Base-by-base conservation (phyloP, 2,797 vertebrate genomes). In the Neomorphus geoffroyi region DNA sequence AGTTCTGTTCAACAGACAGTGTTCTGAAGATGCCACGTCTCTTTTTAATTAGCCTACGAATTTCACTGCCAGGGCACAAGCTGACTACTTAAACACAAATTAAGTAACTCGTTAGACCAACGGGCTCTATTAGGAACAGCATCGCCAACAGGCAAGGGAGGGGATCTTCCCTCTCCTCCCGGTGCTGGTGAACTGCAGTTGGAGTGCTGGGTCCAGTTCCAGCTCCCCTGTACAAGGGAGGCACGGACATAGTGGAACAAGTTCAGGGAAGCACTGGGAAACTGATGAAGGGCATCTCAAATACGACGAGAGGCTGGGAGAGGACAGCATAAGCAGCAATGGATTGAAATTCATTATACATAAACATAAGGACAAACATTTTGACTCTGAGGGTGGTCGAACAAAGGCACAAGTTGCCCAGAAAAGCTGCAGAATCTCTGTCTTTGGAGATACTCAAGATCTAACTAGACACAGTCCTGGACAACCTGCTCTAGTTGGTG, bases 401-500 rank as follows among this genome's bases (percentile, higher is more conserved):
- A 58, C 33, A 57, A 37, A 33, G 48, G 11, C 73, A 70, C 17
- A 73, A 83, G 16, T 37, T 15, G 17, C 33, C 41, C 45, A 35
- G 27, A 64, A 30, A 80, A 82, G 16, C 3, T 65, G 37, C 12
- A 7, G 54, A 48, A 9, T n/a, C 50, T 82, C 27, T 6, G 4
- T 45, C 39, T 41, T 45, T 48, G 17, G 22, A 74, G 48, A n/a
- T 8, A 57, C 19, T 66, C 53, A 65, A 62, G 19, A 51, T 56
- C 48, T 54, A 70, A 32, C 14, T 17, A 65, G 41, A 39, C 16
- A 11, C 6, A 39, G 60, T 35, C 11, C 43, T 85, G 53, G 26
- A 39, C 39, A 57, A 70, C 23, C 2, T 0, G 0, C 72, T 77
- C 0, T 1, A 61, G 8, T 16, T 48, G 54, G 39, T n/a, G 6